Percentiles rank a stretch among this genome's conserved stretches.
Evolutionary conservation across 2,113 vertebrate species (phyloP).

Genomic region (Tragelaphus strepsiceros): DNA sequence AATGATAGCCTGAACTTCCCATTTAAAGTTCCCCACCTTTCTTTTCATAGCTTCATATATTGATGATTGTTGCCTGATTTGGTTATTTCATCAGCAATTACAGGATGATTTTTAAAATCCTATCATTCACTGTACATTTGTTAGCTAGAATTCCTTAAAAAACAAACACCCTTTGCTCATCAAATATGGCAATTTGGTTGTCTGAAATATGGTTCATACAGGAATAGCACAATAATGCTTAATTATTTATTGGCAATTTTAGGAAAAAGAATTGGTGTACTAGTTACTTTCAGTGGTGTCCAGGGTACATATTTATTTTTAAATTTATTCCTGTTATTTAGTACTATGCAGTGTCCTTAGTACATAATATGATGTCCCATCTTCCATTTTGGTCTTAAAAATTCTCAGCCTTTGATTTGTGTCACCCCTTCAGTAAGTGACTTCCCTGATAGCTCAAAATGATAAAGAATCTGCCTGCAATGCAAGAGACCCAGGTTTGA

Average conservation of each 20-base stretch:
- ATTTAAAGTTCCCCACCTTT: conserved; percentile 11
- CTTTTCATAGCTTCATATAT: neutral
- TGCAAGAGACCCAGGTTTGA: neutral
- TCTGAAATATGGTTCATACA: neutral
- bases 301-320: neutral
- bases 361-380: neutral
- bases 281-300: neutral
- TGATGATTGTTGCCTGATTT: neutral
- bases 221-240: neutral
- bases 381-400: neutral
- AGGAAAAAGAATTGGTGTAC: neutral
- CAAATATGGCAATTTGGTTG: neutral
- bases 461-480: neutral
- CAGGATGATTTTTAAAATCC: neutral
- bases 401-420: neutral
- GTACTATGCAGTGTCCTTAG: neutral
- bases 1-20: neutral
- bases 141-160: conserved; percentile 1
- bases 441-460: neutral
- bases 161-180: neutral
- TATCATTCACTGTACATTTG: neutral
- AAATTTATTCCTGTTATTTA: neutral
- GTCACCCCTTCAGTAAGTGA: neutral
- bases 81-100: neutral
- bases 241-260: neutral